phyloP scores from a whole-genome alignment of 2,888 invertebrate genomes.

The Sphecodes monilicornis region DNA sequence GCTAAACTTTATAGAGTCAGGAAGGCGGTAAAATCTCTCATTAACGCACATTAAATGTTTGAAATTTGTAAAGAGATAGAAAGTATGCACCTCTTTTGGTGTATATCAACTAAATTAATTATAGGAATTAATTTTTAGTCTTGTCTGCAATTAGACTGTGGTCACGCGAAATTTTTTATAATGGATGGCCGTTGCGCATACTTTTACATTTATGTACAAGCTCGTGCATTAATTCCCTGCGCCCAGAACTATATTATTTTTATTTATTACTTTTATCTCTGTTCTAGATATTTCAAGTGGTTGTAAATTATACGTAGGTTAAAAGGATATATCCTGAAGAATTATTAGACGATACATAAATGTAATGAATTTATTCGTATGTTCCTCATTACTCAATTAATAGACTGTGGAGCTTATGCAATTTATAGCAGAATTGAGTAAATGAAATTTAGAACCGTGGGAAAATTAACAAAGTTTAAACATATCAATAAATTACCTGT shows the following conservation, averaged over 20 bases:
- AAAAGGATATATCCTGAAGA: not conserved
- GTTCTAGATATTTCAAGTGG: not conserved
- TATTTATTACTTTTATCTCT: not conserved
- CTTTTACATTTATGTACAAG: not conserved
- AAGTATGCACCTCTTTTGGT: not conserved
- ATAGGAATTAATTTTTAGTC: not conserved
- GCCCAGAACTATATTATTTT: not conserved
- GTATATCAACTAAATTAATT: not conserved
- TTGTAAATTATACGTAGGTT: not conserved
- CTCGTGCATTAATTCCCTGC: not conserved
- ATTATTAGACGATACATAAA: not conserved
- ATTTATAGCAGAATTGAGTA: not conserved
- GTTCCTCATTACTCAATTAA: not conserved
- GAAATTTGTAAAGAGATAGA: not conserved
- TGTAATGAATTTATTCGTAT: not conserved
- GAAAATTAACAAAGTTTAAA: not conserved
- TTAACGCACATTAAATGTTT: not conserved
- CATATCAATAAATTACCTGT: too few relatives aligned
- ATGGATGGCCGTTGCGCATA: not conserved
- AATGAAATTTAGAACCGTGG: too few relatives aligned
- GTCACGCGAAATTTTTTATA: not conserved
- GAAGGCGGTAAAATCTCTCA: not conserved
- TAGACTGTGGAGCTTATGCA: not conserved
- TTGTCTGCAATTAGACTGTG: not conserved
- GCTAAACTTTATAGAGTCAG: too few relatives aligned